These are phyloP conservation scores for Dascyllus trimaculatus DNA, from an alignment of 2,113 vertebrate species.

Conservation along the genomic window DNA sequence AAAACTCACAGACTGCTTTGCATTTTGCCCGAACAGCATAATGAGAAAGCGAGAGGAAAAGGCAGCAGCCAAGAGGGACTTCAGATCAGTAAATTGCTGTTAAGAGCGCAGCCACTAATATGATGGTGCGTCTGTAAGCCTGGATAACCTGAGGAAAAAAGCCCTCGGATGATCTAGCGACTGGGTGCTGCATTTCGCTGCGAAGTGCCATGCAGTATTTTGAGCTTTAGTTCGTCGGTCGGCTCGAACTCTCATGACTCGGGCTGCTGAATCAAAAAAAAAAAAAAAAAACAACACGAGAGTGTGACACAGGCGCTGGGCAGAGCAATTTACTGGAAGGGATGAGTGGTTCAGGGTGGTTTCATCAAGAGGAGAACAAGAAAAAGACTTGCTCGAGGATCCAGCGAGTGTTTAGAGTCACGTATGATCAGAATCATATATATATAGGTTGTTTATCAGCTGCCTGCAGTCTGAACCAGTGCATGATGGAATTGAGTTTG, in stretches of 20 bases:
- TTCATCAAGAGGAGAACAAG: slow-evolving; percentile 2
- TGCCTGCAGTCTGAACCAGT: slow-evolving; percentile 1
- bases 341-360: slow-evolving; percentile 21
- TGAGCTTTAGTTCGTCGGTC: slow-evolving; percentile 53
- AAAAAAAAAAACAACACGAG: slow-evolving; percentile 18
- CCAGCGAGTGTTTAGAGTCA: not conserved
- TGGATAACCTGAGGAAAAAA: slow-evolving; percentile 53
- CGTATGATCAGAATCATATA: not conserved
- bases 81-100: slow-evolving; percentile 44
- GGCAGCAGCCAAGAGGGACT: slow-evolving; percentile 16
- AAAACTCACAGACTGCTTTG: slow-evolving; percentile 30
- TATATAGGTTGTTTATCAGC: too few species aligned
- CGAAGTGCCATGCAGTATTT: slow-evolving; percentile 78
- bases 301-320: slow-evolving; percentile 35
- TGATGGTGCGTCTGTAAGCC: slow-evolving; percentile 29
- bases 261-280: slow-evolving; percentile 57
- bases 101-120: slow-evolving; percentile 25
- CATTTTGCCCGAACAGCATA: slow-evolving; percentile 10
- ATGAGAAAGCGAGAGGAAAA: slow-evolving; percentile 2
- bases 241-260: slow-evolving; percentile 55
- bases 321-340: slow-evolving; percentile 49
- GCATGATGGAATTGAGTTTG: not conserved
- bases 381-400: not conserved
- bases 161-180: slow-evolving; percentile 62
- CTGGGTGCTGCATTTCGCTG: slow-evolving; percentile 76